Evolutionary conservation across 2,113 vertebrate genomes (phyloP), one percentile per base, ranked within the genome.

Genomic region (Fukomys damarensis): DNA sequence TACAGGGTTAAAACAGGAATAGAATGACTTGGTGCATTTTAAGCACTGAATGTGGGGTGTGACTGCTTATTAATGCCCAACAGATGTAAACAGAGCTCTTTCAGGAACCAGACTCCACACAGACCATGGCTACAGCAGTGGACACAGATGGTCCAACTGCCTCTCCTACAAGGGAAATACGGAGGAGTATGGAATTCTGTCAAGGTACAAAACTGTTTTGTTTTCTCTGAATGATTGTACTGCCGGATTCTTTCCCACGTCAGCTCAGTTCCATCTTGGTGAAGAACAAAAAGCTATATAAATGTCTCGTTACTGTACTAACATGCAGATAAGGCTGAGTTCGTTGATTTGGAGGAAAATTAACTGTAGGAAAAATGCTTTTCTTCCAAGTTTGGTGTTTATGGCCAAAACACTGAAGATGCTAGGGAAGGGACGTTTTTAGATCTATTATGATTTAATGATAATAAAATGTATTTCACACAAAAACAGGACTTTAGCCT

Each of bases 391-490:
- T 61, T 70, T 84, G 38, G 38, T 84, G 30, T 76, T 80, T 59
- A 19, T 58, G 46, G 66, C 38, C n/a, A 43, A 32, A 38, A 7
- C 38, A 46, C 10, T 38, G 35, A 82, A 84, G 87, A 89, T 65
- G 3, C 56, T 72, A 85, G 68, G 49, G 91, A 58, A 92, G 35
- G 35, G 76, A 65, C 6, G 66, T 38, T 92, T 92, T 88, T 77
- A 85, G 63, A 20, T 41, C 70, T 65, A 1, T 61, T 82, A 93
- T 1, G 41, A 66, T 7, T 41, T 96, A 77, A 96, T 87, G 54
- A 96, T 95, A 72, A 97, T 63, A 92, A 96, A 90, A 54, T 28
- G 12, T 58, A 87, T 89, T 92, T 95, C 54, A 89, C 72, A 93
- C 17, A 86, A 86, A 79, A 95, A 86, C 59, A 77, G 35, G 38